phyloP scores from a whole-genome alignment of 2,113 vertebrate species.

The Cololabis saira region DNA sequence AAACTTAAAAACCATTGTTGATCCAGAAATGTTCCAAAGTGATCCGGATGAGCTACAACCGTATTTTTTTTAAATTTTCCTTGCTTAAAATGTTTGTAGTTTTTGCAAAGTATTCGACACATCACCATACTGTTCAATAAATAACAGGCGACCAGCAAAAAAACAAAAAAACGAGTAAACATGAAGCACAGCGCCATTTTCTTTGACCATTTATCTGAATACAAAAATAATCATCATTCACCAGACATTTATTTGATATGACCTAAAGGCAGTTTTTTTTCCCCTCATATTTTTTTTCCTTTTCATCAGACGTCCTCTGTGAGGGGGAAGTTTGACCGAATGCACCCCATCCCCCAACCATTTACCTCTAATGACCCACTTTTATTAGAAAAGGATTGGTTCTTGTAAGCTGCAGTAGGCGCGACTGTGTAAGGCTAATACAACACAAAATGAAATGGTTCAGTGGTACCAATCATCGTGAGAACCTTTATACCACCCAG shows the following conservation, averaged over 20 bases:
- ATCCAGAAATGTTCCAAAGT: conserved; percentile 40
- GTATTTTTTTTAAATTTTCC: background rate
- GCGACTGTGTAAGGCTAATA: too few relatives aligned
- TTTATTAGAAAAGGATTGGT: too few relatives aligned
- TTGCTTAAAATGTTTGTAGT: background rate
- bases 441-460: too few relatives aligned
- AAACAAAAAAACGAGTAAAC: conserved; percentile 37
- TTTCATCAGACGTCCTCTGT: background rate
- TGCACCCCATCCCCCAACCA: too few relatives aligned
- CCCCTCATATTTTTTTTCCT: background rate
- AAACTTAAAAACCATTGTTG: conserved; percentile 25
- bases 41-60: conserved; percentile 55
- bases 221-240: conserved; percentile 79
- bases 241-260: conserved; percentile 50
- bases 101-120: conserved; percentile 62
- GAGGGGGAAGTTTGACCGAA: too few relatives aligned
- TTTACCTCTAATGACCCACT: too few relatives aligned
- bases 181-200: conserved; percentile 63
- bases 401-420: too few relatives aligned
- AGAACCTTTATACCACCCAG: too few relatives aligned
- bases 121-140: conserved; percentile 65
- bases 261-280: conserved; percentile 33
- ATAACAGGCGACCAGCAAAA: conserved; percentile 59
- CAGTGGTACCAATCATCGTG: too few relatives aligned
- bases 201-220: conserved; percentile 54